These are phyloP conservation scores for Diplazon laetatorius DNA, from an alignment of 2,888 invertebrate genomes.

Conservation along the genomic window DNA sequence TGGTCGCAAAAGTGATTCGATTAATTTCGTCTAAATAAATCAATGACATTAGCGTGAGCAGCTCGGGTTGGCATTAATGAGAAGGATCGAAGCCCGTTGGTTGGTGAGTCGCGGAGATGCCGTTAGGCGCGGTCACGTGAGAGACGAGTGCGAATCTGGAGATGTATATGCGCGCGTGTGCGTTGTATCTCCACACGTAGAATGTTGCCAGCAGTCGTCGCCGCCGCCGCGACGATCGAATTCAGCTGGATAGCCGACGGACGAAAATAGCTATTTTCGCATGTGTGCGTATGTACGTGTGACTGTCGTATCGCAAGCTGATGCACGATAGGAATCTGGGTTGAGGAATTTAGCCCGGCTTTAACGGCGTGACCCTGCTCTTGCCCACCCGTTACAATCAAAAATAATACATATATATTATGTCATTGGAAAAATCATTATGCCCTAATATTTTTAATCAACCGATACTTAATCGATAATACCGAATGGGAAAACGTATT, in stretches of 20 bases:
- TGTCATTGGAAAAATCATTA: constrained; percentile 9
- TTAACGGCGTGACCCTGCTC: constrained; percentile 29
- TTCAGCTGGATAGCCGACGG: constrained; percentile 42
- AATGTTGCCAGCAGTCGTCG: constrained; percentile 62
- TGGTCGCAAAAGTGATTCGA: too few relatives aligned
- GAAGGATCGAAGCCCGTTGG: not conserved
- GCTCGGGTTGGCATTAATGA: not conserved
- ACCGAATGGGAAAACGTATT: constrained; percentile 32
- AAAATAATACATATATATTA: constrained; percentile 47
- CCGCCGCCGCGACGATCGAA: constrained; percentile 61
- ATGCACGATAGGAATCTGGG: constrained; percentile 61
- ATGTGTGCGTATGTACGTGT: constrained; percentile 40
- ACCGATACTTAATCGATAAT: constrained; percentile 3
- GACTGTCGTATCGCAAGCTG: too few relatives aligned
- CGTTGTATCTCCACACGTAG: constrained; percentile 54
- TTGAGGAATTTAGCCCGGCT: constrained; percentile 55
- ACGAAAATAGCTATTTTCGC: constrained; percentile 55
- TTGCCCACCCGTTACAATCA: constrained; percentile 7
- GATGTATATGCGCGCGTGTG: constrained; percentile 29
- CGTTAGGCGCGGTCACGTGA: constrained; percentile 59
- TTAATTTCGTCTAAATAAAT: not conserved
- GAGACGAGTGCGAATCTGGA: constrained; percentile 48
- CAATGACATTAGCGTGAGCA: too few relatives aligned
- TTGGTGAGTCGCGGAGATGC: constrained; percentile 34
- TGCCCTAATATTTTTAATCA: not conserved